These are phyloP conservation scores for Gymnoscelis rufifasciata DNA, from an alignment of 2,888 invertebrate species.

Conservation along the genomic window DNA sequence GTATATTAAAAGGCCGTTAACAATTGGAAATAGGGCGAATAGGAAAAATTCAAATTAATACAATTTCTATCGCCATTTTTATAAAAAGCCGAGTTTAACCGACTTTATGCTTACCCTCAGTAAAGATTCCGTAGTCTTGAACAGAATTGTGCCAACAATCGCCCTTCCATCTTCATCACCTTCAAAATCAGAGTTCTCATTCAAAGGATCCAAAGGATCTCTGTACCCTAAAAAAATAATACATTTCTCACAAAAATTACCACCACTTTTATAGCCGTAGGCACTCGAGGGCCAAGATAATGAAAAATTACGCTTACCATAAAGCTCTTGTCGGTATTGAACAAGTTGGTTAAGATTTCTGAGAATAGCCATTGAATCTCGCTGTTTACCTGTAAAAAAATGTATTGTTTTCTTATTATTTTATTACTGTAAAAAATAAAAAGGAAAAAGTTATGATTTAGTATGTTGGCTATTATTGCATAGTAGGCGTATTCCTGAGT, in stretches of 20 bases:
- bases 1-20: too few species aligned
- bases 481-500: too few species aligned
- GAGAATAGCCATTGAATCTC: conserved; percentile 64
- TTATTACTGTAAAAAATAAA: too few species aligned
- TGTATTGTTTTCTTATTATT: too few species aligned
- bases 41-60: too few species aligned
- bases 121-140: conserved; percentile 65
- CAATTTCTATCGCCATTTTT: too few species aligned
- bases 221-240: conserved; percentile 48
- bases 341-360: conserved; percentile 64
- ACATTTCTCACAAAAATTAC: neutral
- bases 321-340: conserved; percentile 61
- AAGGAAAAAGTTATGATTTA: too few species aligned
- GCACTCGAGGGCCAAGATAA: neutral
- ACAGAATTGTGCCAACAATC: conserved; percentile 65
- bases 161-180: conserved; percentile 69
- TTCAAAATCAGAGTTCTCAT: conserved; percentile 60
- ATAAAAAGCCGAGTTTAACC: too few species aligned
- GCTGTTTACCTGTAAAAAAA: conserved; percentile 52
- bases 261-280: neutral
- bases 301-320: conserved; percentile 42
- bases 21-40: too few species aligned
- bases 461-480: too few species aligned
- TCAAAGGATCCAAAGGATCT: conserved; percentile 55
- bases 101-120: conserved; percentile 56